Evolutionary conservation across 1,140 invertebrate species (phyloP), one percentile per base, ranked within the genome.

Genomic region (Drosophila micromelanica): DNA sequence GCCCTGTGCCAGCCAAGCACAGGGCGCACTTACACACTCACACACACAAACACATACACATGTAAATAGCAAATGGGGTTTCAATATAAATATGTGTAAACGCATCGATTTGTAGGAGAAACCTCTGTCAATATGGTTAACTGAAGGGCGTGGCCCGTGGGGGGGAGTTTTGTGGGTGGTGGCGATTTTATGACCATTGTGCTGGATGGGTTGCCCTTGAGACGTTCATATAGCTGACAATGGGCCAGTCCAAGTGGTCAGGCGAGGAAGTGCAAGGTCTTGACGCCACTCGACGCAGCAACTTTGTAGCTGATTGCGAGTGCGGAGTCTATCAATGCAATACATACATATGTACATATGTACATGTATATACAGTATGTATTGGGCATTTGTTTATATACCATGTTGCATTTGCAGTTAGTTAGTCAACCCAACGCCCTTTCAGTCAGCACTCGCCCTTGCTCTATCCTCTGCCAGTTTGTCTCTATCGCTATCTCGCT

Each of bases 331-430:
- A 72, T 46, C 52, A 43, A 74, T 76, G 48, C 38, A n/a, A 70
- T 55, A 42, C 11, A 61, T 32, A 46, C 20, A 59, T 35, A 35
- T 8, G 2, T 35, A 35, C 9, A 8, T 35, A 35, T 8, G 9
- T 13, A 48, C 15, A 38, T 23, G 52, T 37, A 23, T 17, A 20
- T 55, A 7, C 12, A 7, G 7, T 51, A 38, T 63, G 35, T 55
- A 12, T 38, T 49, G 35, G 46, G 15, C 68, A 51, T 79, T 70
- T 80, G 76, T 80, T 84, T 84, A 80, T 71, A 70, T 57, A 80
- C 77, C 81, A 86, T 78, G 77, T 86, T 85, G 81, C 80, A 85
- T 85, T 85, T 77, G 48, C 48, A 63, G 61, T 69, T 68, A 42
- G 43, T 27, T 23, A 23, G 20, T 27, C 49, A 56, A 54, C 43